Evolutionary conservation across 2,888 invertebrate species (phyloP).

Genomic region (Eumacrocentrus americanus): DNA sequence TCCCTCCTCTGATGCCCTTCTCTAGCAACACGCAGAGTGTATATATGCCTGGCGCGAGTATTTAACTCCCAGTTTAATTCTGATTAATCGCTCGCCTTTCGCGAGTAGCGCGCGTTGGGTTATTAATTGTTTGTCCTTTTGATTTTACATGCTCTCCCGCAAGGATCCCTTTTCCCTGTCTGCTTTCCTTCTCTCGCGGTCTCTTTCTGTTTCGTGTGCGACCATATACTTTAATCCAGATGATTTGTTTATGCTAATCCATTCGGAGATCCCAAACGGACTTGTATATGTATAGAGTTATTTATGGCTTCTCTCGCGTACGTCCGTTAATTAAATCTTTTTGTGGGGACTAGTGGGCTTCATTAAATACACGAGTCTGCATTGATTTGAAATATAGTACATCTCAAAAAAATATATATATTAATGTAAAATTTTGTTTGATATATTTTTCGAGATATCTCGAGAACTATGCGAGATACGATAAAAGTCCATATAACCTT

Average conservation of each 20-base stretch:
- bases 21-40: slow-evolving; percentile 9
- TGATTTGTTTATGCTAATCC: slow-evolving; percentile 60
- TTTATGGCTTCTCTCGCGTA: no score
- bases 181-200: slow-evolving; percentile 9
- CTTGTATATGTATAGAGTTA: neutral
- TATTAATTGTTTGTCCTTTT: slow-evolving; percentile 61
- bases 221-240: slow-evolving; percentile 52
- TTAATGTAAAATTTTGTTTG: no score
- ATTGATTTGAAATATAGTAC: no score
- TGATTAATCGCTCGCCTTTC: slow-evolving; percentile 55
- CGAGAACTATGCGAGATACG: no score
- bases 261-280: slow-evolving; percentile 30
- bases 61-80: slow-evolving; percentile 58
- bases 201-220: slow-evolving; percentile 20
- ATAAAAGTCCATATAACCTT: no score
- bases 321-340: slow-evolving; percentile 40
- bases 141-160: slow-evolving; percentile 49
- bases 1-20: neutral
- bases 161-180: slow-evolving; percentile 20
- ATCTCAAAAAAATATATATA: no score
- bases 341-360: slow-evolving; percentile 19
- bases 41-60: slow-evolving; percentile 42
- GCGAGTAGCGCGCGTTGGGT: slow-evolving; percentile 35
- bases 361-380: slow-evolving; percentile 29
- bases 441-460: no score